Percentiles rank a stretch among this genome's conserved stretches.
Evolutionary conservation across 2,113 vertebrate genomes (phyloP).

Genomic region (Numenius arquata): DNA sequence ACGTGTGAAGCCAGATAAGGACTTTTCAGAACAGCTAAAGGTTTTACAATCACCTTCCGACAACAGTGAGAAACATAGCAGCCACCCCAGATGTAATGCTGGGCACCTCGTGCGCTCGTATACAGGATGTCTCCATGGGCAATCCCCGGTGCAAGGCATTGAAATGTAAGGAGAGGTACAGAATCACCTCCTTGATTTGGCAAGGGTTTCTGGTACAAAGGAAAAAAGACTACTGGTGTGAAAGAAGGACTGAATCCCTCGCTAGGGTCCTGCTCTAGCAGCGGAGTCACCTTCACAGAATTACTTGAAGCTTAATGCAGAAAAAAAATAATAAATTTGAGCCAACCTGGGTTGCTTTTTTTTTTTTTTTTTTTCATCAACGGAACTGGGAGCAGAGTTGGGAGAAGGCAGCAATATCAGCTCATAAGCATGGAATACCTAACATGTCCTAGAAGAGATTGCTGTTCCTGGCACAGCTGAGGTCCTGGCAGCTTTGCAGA

Average conservation of each 20-base stretch:
- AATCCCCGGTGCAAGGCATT: background rate
- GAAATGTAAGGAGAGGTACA: no score
- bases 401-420: background rate
- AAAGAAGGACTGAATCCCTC: background rate
- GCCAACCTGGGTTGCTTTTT: no score
- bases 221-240: background rate
- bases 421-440: background rate
- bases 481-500: background rate
- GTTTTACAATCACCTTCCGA: background rate
- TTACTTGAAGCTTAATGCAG: background rate
- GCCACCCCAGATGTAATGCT: background rate
- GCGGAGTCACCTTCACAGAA: rapidly evolving
- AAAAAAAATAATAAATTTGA: background rate
- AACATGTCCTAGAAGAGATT: background rate
- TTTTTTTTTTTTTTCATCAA: background rate
- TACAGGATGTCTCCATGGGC: rapidly evolving
- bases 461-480: background rate
- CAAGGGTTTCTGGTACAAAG: background rate
- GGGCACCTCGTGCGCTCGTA: background rate
- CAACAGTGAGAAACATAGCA: background rate
- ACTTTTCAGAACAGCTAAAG: background rate
- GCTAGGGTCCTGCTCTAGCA: background rate
- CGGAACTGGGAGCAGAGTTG: background rate
- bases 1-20: background rate
- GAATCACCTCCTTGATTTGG: background rate